Conservation (phyloP, 2,113 vertebrate genomes). For the Terrapene triunguis region DNA sequence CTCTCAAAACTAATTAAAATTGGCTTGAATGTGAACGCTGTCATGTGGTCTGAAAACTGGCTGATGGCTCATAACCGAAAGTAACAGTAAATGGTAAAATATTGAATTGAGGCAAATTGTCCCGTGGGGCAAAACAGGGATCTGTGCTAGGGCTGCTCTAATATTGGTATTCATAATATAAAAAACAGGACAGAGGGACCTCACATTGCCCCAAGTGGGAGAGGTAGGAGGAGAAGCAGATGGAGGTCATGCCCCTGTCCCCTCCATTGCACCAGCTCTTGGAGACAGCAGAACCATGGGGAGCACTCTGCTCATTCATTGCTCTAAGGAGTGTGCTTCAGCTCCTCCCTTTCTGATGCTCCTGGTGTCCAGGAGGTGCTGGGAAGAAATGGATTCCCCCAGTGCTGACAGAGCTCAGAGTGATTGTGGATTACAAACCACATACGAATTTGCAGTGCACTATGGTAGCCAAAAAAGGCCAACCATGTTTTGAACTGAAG, state of each 20-base stretch:
- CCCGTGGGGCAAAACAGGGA: background rate
- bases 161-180: background rate
- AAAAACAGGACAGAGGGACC: background rate
- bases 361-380: no score
- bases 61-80: background rate
- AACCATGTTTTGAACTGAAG: background rate
- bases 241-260: background rate
- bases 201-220: background rate
- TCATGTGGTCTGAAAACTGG: background rate
- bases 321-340: background rate
- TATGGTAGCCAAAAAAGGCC: background rate
- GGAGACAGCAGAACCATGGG: background rate
- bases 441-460: background rate
- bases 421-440: background rate
- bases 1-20: background rate
- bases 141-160: background rate
- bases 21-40: background rate
- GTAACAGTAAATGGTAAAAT: background rate
- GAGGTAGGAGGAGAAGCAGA: background rate
- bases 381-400: no score
- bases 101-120: background rate
- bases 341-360: background rate
- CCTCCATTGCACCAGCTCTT: background rate
- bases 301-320: background rate
- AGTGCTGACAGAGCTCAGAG: background rate